phyloP scores from a whole-genome alignment of 2,888 invertebrate species.

The Arenicola marina region DNA sequence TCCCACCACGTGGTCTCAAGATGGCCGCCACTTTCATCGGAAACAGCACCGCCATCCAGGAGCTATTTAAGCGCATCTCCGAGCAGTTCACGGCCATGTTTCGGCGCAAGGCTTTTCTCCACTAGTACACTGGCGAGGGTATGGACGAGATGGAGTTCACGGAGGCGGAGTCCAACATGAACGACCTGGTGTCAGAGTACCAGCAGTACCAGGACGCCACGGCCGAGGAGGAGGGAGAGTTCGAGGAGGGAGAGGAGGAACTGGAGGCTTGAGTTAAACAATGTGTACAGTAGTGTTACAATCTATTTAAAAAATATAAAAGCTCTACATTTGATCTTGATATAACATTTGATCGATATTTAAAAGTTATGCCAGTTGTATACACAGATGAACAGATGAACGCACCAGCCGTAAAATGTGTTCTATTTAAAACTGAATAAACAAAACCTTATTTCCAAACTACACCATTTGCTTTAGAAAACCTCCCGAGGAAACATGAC shows the following conservation, averaged over 20 bases:
- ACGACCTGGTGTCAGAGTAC: conserved; percentile 65
- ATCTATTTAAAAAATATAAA: too few relatives aligned
- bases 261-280: conserved; percentile 10
- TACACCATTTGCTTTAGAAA: too few relatives aligned
- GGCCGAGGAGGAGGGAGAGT: conserved; percentile 61
- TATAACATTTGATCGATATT: too few relatives aligned
- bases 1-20: conserved; percentile 67
- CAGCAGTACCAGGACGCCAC: conserved; percentile 59
- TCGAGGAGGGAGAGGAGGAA: conserved; percentile 35
- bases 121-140: conserved; percentile 97
- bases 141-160: conserved; percentile 99
- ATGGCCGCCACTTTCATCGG: conserved; percentile 53
- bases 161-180: conserved; percentile 95
- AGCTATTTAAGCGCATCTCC: conserved; percentile 53
- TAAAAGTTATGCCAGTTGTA: too few relatives aligned
- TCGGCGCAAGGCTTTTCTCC: conserved; percentile 93
- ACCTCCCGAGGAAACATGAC: too few relatives aligned
- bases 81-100: conserved; percentile 76
- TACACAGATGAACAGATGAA: too few relatives aligned
- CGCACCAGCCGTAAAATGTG: too few relatives aligned
- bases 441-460: too few relatives aligned
- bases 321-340: too few relatives aligned
- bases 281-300: too few relatives aligned
- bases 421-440: too few relatives aligned
- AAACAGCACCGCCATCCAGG: conserved; percentile 59